Evolutionary conservation across 2,888 invertebrate genomes (phyloP), one percentile per base, ranked within the genome.

Genomic region (Leptodirus hochenwartii): DNA sequence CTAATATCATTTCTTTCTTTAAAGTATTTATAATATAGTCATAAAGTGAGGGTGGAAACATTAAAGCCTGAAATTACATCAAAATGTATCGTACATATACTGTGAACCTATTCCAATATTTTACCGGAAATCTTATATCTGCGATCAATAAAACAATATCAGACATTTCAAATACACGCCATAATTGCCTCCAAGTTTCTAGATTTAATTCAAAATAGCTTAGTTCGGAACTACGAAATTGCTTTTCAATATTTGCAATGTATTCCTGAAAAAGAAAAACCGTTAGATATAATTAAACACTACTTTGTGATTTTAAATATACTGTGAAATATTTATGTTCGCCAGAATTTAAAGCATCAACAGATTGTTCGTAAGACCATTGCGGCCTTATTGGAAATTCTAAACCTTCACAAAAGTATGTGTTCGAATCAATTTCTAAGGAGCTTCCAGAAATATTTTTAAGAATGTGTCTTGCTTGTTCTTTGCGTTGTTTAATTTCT

Each of bases 101-200:
- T 33, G n/a, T 26, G 20, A 17, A 29, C 33, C 22, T 27, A 25
- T 15, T 16, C 13, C 12, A 23, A 17, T 13, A 5, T 59, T 67
- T 65, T 53, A 81, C 81, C 5, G 84, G 68, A 54, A 66, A 88
- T 47, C 90, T 63, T 26, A 88, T 78, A 51, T 95, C 95, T 0
- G 84, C 80, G 36, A 95, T 81, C 5, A 87, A 64, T 8, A 95
- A 58, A 9, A 93, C 49, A 15, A 95, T 61, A 47, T 95, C 93
- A 1, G 90, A 87, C 70, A 91, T 84, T 54, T 95, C 95, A 4
- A 90, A 48, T 0, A 95, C 93, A 22, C 95, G 59, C 95, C 95
- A 95, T 36, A 95, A 53, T 45, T 95, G 95, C 9, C 93, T 58
- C 93, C 93, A 95, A 0, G 93, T 93, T 58, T 95, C 93, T 41